phyloP scores from a whole-genome alignment of 2,113 vertebrate genomes.

The Lasiurus borealis region DNA sequence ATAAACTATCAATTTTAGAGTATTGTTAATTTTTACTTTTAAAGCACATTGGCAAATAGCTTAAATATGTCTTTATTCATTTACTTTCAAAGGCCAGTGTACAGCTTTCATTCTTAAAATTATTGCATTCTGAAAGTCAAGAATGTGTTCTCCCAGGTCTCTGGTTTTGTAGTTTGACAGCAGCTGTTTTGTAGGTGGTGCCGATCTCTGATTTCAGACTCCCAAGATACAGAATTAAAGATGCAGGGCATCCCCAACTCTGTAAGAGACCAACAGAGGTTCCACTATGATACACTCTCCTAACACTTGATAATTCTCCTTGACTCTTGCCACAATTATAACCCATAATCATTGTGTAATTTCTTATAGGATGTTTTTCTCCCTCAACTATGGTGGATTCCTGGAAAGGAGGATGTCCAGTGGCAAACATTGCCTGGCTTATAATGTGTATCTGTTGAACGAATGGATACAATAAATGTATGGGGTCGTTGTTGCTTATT shows the following conservation, averaged over 20 bases:
- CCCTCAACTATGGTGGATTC: background rate
- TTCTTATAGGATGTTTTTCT: background rate
- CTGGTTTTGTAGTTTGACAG: background rate
- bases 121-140: background rate
- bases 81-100: background rate
- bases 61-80: background rate
- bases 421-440: background rate
- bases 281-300: background rate
- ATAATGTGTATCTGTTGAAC: background rate
- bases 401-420: background rate
- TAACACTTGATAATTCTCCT: background rate
- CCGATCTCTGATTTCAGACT: background rate
- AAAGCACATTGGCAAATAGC: background rate
- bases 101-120: background rate
- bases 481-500: background rate
- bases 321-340: background rate
- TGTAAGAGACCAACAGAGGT: background rate
- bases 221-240: conserved; percentile 4
- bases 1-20: background rate
- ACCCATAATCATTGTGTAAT: background rate
- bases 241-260: background rate
- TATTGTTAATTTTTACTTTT: background rate
- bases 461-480: background rate
- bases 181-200: background rate
- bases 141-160: background rate